Evolutionary conservation across 2,888 invertebrate genomes (phyloP), one percentile per base, ranked within the genome.

Genomic region (Cyaniris semiargus): DNA sequence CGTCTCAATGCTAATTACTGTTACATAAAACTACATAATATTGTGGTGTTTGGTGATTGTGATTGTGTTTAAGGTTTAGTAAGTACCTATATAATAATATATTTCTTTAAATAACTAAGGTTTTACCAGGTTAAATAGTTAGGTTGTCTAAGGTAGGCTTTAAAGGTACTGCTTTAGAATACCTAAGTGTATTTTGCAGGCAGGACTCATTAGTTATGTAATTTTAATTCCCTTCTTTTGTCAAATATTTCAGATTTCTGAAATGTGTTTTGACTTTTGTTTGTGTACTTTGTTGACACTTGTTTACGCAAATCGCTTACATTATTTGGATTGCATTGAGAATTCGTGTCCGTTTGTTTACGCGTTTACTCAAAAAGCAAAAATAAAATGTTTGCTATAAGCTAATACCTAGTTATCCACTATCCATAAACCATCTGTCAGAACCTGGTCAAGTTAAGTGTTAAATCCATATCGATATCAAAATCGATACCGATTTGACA

Each of bases 1-100:
- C 86, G 87, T 87, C 84, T 79, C n/a, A 13, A 1, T n/a, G 31
- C 27, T 21, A 70, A 44, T 21, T 21, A 77, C 48, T 72, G 44
- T 76, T 66, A 66, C 66, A 66, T 66, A 66, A 31, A 66, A 66
- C 27, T 18, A 66, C 13, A 66, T 66, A 27, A 66, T 60, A 60
- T 23, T 60, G 13, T 75, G 13, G 60, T 48, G 23, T 56, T 66
- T 5, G 70, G 76, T 70, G 76, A 76, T 66, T 48, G 76, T 76
- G 66, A 23, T 44, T 23, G 4, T 21, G 15, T 60, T 21, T 10
- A 15, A 31, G 66, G 66, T 66, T 31, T 31, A 15, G 27, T 13
- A 58, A 27, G 3, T 27, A 27, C 3, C 27, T 27, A 2, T 21
- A 5, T 1, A 0, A 5, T 53, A 15, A 4, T 48, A 48, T 15